Base-by-base conservation (phyloP, 1,140 invertebrate species). In the Ptiloglossa arizonensis region DNA sequence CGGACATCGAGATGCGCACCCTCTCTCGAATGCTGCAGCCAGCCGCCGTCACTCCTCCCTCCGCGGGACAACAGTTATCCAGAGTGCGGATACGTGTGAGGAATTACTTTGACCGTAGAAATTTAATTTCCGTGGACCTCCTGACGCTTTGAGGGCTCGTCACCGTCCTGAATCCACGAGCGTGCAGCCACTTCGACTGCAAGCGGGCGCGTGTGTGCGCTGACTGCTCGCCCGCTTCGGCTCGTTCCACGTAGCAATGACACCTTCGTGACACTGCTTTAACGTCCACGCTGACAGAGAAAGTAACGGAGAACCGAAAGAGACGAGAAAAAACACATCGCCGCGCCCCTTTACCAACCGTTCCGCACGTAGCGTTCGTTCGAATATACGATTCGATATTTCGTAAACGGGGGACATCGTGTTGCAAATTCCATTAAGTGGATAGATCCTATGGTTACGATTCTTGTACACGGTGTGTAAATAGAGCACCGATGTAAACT, bases 81-180 rank as follows among this genome's bases (percentile, higher is more conserved):
- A 38, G 44, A 62, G 50, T 56, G 57, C 60, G 44, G 73, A 77
- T 73, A 69, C 72, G 46, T 73, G 67, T 78, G 63, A 78, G 70
- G 67, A 83, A 72, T 81, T 77, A 83, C 73, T 82, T 66, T 67
- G 79, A 71, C 46, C 60, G 64, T 56, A 52, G 59, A 77, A 67
- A 82, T 82, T 81, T 72, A 77, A 71, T 83, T 82, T 82, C 38
- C 63, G 54, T 24, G 56, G 71, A 67, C 73, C 81, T 68, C 56
- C 46, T 50, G 78, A 82, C 64, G 62, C 81, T 83, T 78, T 71
- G 62, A 77, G 66, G 54, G 11, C 46, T 72, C 73, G 62, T 67
- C 44, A 82, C 57, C 50, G 52, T 24, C 8, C 52, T 15, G 48
- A 70, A 71, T 78, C 32, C 27, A 59, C 66, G 46, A 62, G 22